phyloP scores from a whole-genome alignment of 2,888 invertebrate species.

The Terebella lapidaria region DNA sequence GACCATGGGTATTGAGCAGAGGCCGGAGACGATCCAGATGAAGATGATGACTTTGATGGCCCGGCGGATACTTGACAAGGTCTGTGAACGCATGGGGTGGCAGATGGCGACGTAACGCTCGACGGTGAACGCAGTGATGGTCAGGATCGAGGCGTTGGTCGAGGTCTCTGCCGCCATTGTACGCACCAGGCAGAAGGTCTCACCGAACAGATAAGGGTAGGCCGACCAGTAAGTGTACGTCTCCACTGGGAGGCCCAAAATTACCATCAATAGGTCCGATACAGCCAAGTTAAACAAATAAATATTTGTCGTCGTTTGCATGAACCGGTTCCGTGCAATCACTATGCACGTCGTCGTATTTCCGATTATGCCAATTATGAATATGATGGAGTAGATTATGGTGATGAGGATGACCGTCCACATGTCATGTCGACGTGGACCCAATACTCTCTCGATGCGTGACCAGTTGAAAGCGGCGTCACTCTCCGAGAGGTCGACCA shows the following conservation, averaged over 20 bases:
- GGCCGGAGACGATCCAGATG: conserved; percentile 71
- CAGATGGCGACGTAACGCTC: conserved; percentile 84
- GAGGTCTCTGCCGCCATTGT: conserved; percentile 78
- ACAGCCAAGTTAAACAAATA: conserved; percentile 86
- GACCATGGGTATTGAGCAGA: conserved; percentile 64
- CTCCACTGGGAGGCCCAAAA: conserved; percentile 79
- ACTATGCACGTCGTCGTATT: conserved; percentile 81
- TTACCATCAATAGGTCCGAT: conserved; percentile 71
- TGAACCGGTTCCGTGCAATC: conserved; percentile 72
- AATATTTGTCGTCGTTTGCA: conserved; percentile 89
- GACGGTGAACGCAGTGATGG: conserved; percentile 80
- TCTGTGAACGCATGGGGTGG: conserved; percentile 72
- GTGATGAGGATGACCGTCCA: conserved; percentile 29
- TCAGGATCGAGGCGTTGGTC: conserved; percentile 64
- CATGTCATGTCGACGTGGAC: conserved; percentile 19
- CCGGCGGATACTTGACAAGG: conserved; percentile 74
- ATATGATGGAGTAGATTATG: conserved; percentile 63
- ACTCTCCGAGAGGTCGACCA: not conserved
- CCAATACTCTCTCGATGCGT: conserved; percentile 7
- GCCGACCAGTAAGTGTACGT: conserved; percentile 58
- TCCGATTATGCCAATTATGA: conserved; percentile 76
- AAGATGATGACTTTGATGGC: conserved; percentile 74
- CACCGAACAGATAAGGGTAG: conserved; percentile 62
- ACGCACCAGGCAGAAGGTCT: conserved; percentile 65
- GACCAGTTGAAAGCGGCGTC: not conserved